Percentiles rank a stretch among this genome's conserved stretches.
Conservation (phyloP, 1,140 invertebrate genomes). For the Drosophila malerkotliana region DNA sequence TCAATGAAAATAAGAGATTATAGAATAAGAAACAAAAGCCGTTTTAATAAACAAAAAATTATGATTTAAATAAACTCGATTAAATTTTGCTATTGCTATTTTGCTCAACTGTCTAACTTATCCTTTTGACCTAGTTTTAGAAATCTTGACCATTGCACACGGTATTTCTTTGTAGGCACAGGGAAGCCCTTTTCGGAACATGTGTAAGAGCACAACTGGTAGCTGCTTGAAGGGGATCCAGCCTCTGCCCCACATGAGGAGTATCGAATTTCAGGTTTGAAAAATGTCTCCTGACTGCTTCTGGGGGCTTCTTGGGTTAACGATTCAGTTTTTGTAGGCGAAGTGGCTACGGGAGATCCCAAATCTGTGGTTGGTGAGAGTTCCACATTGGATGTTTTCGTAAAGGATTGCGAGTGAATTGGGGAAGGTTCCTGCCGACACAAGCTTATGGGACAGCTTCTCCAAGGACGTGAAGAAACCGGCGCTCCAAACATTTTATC, state of each 20-base stretch:
- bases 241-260: not conserved
- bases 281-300: not conserved
- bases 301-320: not conserved
- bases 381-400: not conserved
- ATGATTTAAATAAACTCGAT: not conserved
- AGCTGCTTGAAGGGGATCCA: not conserved
- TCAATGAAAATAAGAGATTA: too few species aligned
- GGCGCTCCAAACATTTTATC: not conserved
- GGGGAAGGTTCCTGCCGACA: not conserved
- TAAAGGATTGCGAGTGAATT: not conserved
- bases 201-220: too few species aligned
- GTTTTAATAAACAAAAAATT: not conserved
- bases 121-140: not conserved
- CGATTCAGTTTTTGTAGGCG: not conserved
- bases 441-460: not conserved
- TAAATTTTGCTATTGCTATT: not conserved
- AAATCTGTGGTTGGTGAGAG: not conserved
- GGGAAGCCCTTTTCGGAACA: not conserved
- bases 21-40: not conserved
- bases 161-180: slow-evolving; percentile 9
- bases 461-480: not conserved
- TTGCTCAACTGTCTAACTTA: not conserved
- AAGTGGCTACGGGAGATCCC: not conserved
- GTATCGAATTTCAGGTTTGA: not conserved
- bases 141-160: slow-evolving; percentile 21